Base-by-base conservation (phyloP, 2,797 vertebrate genomes). In the Amblyopsis hoosieri region DNA sequence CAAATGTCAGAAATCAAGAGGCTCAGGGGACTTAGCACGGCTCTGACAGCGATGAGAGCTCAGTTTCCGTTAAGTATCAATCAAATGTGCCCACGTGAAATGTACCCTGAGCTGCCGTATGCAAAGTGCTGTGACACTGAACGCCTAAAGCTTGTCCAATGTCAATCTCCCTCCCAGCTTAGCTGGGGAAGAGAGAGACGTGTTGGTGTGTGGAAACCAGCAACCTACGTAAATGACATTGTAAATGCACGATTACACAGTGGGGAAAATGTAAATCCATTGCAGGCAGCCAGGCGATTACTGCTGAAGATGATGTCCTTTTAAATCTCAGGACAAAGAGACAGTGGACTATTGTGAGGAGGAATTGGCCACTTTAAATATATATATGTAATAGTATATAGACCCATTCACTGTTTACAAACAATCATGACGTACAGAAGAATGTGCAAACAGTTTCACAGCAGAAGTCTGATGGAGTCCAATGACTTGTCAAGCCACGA, bases 11-110 rank as follows among this genome's bases (percentile, higher is more conserved):
- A 92, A 92, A 92, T 90, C 87, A 88, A 82, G 75, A 76, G 80
- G 85, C 90, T 91, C 90, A 74, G 72, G 89, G 89, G 92, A 90
- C 87, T 93, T 88, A 92, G 87, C 84, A 13, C 37, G 58, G 84
- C 82, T 85, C 78, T 89, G 91, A 93, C 92, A 93, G 90, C 87
- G 83, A 87, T 79, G 89, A 87, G 88, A 77, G 92, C 88, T 93
- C 89, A 90, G 85, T 90, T 90, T 88, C 87, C 87, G 90, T 90
- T 89, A 91, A 90, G 79, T 91, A 93, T 93, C 91, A 92, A 90
- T 94, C 92, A 93, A 85, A 85, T 50, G 48, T 49, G 42, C 29
- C 37, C 47, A 64, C 63, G 66, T 58, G 63, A 79, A 77, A 74
- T 79, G 79, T 82, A 87, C 84, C 83, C 80, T 12, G 73, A 67